Evolutionary conservation across 2,888 invertebrate genomes (phyloP).

Genomic region (Frankliniella intonsa): DNA sequence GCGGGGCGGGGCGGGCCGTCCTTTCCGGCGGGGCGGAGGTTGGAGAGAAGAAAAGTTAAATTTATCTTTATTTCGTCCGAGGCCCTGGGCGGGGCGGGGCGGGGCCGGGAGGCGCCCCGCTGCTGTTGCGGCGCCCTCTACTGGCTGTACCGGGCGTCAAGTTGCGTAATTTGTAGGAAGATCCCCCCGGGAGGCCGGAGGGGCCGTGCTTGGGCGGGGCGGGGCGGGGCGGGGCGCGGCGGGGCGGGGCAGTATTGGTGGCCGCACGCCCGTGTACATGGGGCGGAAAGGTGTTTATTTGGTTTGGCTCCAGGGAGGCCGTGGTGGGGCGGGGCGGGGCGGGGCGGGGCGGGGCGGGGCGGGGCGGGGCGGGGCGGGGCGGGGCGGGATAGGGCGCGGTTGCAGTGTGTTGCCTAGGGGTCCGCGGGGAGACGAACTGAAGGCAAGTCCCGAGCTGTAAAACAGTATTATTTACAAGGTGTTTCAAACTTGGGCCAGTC

Average conservation of each 20-base stretch:
- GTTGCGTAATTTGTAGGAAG: slow-evolving; percentile 17
- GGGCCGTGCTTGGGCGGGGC: neutral
- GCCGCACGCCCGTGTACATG: neutral
- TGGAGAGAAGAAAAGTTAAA: neutral
- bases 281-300: slow-evolving; percentile 18
- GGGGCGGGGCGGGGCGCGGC: neutral
- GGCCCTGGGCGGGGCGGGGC: neutral
- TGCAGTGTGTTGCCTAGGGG: no score
- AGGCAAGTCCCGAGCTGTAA: neutral
- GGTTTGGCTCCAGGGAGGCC: neutral
- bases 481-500: neutral
- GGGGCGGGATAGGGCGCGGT: no score
- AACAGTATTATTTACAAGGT: slow-evolving; percentile 10
- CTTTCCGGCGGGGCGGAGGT: no score
- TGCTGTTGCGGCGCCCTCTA: neutral
- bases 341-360: no score
- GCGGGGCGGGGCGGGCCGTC: no score
- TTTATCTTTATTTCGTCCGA: neutral
- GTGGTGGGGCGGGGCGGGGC: no score
- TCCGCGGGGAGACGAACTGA: no score
- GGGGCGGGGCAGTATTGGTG: neutral
- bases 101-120: neutral
- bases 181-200: neutral
- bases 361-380: no score
- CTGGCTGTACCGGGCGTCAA: neutral